These are phyloP conservation scores for Tuta absoluta DNA, from an alignment of 2,888 invertebrate species.

Conservation along the genomic window DNA sequence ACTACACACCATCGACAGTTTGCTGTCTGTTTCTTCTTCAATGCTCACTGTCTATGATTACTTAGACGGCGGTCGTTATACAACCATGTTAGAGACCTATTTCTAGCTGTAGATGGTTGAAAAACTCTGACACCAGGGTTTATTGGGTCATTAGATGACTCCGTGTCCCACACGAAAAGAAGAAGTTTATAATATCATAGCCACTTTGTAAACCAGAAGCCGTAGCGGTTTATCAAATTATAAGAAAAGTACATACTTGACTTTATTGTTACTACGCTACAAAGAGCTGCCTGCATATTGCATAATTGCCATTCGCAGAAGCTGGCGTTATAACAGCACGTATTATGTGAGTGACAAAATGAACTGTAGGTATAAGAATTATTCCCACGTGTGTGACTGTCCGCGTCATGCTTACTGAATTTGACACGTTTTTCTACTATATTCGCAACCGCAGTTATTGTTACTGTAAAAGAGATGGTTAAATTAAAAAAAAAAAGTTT, in stretches of 20 bases:
- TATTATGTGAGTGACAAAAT: conserved; percentile 36
- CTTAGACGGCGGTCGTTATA: no score
- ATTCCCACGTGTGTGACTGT: conserved; percentile 51
- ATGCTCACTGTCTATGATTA: no score
- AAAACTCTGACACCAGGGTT: no score
- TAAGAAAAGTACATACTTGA: not conserved
- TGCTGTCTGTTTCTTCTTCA: no score
- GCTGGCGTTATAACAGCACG: conserved; percentile 42
- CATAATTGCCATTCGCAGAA: conserved; percentile 34
- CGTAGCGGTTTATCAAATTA: not conserved
- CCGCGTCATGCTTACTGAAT: conserved; percentile 34
- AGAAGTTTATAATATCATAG: no score
- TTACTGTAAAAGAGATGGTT: not conserved
- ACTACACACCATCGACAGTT: no score
- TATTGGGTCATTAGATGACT: no score
- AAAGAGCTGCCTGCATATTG: not conserved
- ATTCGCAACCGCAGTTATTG: not conserved
- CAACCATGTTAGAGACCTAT: no score
- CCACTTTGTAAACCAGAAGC: not conserved
- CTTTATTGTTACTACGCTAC: not conserved
- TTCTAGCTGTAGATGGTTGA: no score
- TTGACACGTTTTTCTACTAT: conserved; percentile 28
- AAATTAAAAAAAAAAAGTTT: no score
- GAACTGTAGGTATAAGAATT: conserved; percentile 33
- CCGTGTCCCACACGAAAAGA: no score